phyloP scores from a whole-genome alignment of 2,797 vertebrate genomes.

The Saxicola maurus region DNA sequence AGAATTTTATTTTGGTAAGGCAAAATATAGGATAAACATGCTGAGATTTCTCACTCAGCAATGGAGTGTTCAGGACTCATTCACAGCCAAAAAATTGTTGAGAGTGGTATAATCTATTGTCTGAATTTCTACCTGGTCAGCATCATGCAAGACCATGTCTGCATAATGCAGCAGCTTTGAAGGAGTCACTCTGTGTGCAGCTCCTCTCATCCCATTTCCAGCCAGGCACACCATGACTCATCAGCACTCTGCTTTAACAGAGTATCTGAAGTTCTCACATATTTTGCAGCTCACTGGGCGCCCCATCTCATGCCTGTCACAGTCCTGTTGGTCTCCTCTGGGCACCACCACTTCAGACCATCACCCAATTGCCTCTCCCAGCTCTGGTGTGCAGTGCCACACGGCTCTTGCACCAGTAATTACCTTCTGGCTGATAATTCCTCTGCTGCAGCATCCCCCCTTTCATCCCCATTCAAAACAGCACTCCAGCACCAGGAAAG shows the following conservation, averaged over 20 bases:
- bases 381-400: background rate
- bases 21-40: background rate
- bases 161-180: background rate
- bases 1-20: background rate
- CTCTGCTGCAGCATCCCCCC: background rate
- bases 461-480: background rate
- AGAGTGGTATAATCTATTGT: background rate
- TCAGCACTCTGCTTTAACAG: background rate
- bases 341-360: background rate
- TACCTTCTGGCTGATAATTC: background rate
- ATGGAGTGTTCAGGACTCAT: background rate
- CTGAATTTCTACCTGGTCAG: background rate
- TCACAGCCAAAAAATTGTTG: background rate
- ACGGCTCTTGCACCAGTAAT: background rate
- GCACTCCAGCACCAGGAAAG: background rate
- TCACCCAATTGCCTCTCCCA: background rate
- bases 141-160: background rate
- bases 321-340: background rate
- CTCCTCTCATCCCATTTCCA: background rate
- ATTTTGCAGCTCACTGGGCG: background rate
- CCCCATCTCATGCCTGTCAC: background rate
- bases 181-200: background rate
- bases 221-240: fast-evolving
- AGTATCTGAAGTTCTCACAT: fast-evolving
- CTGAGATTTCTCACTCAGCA: background rate